phyloP scores from a whole-genome alignment of 2,113 vertebrate genomes.

The Sterrhoptilus dennistouni region DNA sequence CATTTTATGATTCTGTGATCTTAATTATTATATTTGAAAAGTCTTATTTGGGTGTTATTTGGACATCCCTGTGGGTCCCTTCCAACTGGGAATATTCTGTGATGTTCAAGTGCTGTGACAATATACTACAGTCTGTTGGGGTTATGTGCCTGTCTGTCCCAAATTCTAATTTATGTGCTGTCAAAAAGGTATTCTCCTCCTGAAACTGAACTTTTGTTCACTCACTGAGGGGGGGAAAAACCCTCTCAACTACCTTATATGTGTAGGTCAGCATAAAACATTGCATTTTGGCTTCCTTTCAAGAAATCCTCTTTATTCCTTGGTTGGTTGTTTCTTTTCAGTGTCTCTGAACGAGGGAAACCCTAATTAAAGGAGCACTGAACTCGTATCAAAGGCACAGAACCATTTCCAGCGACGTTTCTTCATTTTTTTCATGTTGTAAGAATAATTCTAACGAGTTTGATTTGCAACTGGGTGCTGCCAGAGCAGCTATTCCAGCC shows the following conservation, averaged over 20 bases:
- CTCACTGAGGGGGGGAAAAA: not conserved
- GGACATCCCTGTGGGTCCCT: not conserved
- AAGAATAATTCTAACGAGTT: conserved; percentile 25
- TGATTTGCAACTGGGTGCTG: conserved; percentile 28
- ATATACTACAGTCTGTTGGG: not conserved
- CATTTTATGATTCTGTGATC: not conserved
- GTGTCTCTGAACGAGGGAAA: not conserved
- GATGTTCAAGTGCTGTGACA: not conserved
- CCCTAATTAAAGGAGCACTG: not conserved
- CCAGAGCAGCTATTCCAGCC: conserved; percentile 38
- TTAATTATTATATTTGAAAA: not conserved
- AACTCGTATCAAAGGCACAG: not conserved
- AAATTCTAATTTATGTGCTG: not conserved
- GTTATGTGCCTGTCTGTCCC: not conserved
- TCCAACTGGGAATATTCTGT: not conserved
- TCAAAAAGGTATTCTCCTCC: not conserved
- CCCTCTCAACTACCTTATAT: not conserved
- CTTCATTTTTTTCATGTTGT: conserved; percentile 7
- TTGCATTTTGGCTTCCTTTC: not conserved
- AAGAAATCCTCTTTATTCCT: not conserved
- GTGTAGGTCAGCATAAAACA: not conserved
- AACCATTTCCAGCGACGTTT: not conserved
- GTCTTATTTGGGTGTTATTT: not conserved
- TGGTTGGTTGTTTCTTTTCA: not conserved
- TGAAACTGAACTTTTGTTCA: not conserved